A percentile compares a stretch with the other conserved stretches of the same genome.
phyloP scores from a whole-genome alignment of 2,797 vertebrate species.

The Vespertilio murinus region DNA sequence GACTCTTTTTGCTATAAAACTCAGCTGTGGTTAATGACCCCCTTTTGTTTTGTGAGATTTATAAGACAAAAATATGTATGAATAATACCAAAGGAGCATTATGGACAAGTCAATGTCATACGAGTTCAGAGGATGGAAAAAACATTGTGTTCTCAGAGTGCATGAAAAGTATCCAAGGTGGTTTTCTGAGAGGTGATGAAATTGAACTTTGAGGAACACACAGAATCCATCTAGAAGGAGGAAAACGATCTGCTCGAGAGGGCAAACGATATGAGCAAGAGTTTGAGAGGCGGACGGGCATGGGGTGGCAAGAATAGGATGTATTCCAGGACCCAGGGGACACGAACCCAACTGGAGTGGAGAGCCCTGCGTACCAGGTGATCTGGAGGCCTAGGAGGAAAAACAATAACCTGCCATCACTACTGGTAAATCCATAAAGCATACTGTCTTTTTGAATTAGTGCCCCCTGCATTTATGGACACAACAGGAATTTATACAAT shows the following conservation, averaged over 20 bases:
- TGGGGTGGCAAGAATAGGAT: neutral
- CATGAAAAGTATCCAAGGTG: neutral
- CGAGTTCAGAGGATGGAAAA: neutral
- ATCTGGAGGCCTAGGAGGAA: neutral
- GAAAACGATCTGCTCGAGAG: neutral
- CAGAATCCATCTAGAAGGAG: neutral
- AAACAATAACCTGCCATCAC: neutral
- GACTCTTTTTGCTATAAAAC: neutral
- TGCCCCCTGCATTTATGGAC: neutral
- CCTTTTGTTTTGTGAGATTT: neutral
- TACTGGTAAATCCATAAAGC: conserved; percentile 11
- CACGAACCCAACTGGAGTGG: neutral
- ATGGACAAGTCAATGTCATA: neutral
- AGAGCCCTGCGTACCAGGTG: neutral
- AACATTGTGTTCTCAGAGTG: neutral
- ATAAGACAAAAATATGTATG: neutral
- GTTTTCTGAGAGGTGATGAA: neutral
- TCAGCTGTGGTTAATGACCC: neutral
- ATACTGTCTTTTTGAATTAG: conserved; percentile 37
- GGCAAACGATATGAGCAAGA: neutral
- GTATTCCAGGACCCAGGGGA: neutral
- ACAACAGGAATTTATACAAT: conserved; percentile 29
- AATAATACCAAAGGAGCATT: neutral
- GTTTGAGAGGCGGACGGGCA: too few relatives aligned
- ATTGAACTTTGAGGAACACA: neutral